A percentile compares a stretch with the other conserved stretches of the same genome.
Conservation (phyloP, 2,797 vertebrate genomes). For the Pogoniulus pusillus region DNA sequence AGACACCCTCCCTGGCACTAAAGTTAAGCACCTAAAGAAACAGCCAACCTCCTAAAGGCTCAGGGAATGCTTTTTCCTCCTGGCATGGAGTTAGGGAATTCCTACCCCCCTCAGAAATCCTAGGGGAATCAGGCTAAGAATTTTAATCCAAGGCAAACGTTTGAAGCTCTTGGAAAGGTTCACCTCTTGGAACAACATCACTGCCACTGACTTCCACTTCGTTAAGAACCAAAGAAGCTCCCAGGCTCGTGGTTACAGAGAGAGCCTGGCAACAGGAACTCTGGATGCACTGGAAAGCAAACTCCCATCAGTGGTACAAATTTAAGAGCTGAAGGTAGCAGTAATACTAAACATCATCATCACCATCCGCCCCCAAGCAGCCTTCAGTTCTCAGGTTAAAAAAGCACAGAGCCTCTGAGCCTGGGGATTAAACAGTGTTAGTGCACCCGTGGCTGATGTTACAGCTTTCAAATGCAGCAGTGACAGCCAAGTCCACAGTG, state of each 20-base stretch:
- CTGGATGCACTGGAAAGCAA: not conserved
- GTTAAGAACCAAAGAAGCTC: not conserved
- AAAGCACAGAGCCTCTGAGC: not conserved
- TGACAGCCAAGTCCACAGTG: not conserved
- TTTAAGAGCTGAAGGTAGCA: not conserved
- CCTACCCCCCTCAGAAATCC: not conserved
- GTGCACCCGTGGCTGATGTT: not conserved
- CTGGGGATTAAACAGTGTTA: not conserved
- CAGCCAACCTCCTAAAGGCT: not conserved
- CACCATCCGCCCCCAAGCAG: not conserved
- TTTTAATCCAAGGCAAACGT: not conserved
- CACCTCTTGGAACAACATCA: not conserved
- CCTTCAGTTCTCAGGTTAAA: not conserved
- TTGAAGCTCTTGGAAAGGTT: not conserved
- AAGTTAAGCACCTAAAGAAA: not conserved
- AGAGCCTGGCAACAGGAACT: not conserved
- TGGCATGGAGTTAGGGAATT: not conserved
- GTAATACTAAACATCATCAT: not conserved
- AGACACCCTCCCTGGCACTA: not conserved
- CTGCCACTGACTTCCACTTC: not conserved
- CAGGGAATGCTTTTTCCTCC: accelerated
- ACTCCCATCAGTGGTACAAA: not conserved
- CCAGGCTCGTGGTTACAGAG: not conserved
- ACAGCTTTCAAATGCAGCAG: not conserved
- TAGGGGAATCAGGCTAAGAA: not conserved